Percentiles rank a stretch among this genome's conserved stretches.
Evolutionary conservation across 2,113 vertebrate genomes (phyloP).

Genomic region (Phoenicopterus ruber): DNA sequence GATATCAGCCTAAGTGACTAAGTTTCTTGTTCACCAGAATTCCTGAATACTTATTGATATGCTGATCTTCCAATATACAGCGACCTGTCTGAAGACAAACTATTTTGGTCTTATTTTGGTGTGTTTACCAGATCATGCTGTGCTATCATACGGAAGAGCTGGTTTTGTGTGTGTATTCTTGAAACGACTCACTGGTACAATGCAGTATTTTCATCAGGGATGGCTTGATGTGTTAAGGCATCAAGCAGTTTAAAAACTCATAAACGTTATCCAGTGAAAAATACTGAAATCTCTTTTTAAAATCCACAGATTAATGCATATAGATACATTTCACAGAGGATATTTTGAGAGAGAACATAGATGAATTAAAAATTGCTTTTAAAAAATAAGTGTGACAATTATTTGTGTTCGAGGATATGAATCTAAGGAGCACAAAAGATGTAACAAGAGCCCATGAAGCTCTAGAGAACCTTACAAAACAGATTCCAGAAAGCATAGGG

Average conservation of each 20-base stretch:
- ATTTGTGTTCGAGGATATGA: background rate
- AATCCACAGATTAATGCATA: background rate
- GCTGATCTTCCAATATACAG: background rate
- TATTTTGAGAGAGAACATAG: background rate
- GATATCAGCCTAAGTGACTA: background rate
- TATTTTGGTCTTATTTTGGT: background rate
- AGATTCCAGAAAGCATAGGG: background rate
- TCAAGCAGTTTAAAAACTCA: background rate
- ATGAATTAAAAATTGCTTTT: constrained; percentile 19
- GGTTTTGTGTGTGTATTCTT: background rate
- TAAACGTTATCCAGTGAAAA: background rate
- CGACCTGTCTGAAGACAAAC: background rate
- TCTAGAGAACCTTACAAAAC: background rate
- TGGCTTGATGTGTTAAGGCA: too few relatives aligned
- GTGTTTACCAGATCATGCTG: background rate
- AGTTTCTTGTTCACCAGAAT: background rate
- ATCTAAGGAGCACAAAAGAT: background rate
- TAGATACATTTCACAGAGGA: background rate
- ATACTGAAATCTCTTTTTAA: background rate
- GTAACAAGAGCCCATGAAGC: background rate
- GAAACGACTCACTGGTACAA: too few relatives aligned
- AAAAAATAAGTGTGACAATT: background rate
- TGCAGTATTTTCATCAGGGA: too few relatives aligned
- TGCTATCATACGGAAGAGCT: background rate
- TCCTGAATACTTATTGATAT: background rate